Evolutionary conservation across 92 coral and sea anemone species (phyloP).

Genomic region (Epizoanthus illoricatus): DNA sequence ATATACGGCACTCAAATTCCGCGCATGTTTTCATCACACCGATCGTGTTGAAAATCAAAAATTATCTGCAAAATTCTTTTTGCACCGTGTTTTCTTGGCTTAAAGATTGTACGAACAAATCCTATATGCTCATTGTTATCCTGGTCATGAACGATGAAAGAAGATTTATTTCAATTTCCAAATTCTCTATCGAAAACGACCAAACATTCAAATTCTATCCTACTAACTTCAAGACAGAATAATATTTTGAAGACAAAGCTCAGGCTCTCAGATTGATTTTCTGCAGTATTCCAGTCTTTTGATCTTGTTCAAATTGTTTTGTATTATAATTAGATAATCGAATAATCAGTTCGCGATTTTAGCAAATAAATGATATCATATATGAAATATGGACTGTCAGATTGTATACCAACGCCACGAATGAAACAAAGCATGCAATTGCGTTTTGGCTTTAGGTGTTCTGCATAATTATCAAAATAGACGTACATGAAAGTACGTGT

Average conservation of each 20-base stretch:
- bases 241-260: no score
- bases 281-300: no score
- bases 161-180: no score
- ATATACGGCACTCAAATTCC: slow-evolving; percentile 12
- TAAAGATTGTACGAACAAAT: not conserved
- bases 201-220: no score
- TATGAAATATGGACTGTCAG: slow-evolving; percentile 15
- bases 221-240: no score
- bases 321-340: not conserved
- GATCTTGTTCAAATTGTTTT: not conserved
- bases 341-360: slow-evolving; percentile 3
- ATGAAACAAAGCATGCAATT: not conserved
- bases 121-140: not conserved
- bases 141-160: no score
- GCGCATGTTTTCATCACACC: slow-evolving; percentile 10
- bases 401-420: slow-evolving; percentile 15
- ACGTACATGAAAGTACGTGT: not conserved
- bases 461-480: not conserved
- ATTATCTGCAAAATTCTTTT: not conserved
- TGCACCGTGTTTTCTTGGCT: not conserved
- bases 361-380: slow-evolving; percentile 10
- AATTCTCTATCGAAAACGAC: no score
- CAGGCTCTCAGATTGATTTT: no score
- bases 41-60: not conserved
- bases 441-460: not conserved